phyloP scores from a whole-genome alignment of 2,888 invertebrate genomes.

The Eilema caniola region DNA sequence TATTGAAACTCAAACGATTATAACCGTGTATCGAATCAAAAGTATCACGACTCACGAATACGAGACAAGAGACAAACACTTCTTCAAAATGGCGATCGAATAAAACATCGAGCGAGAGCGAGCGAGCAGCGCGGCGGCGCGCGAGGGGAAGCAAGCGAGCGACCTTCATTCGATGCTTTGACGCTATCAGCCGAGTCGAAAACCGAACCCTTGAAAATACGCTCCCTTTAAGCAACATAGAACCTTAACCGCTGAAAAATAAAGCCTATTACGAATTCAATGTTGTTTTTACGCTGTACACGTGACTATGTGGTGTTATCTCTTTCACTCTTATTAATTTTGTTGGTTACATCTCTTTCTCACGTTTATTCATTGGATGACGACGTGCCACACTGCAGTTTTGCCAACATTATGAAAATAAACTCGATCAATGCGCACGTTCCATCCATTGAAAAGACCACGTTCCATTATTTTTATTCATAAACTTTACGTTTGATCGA shows the following conservation, averaged over 20 bases:
- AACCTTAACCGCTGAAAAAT: no score
- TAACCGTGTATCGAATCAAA: constrained; percentile 74
- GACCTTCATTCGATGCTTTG: constrained; percentile 64
- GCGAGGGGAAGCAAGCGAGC: constrained; percentile 41
- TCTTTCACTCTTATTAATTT: constrained; percentile 20
- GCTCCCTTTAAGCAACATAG: neutral
- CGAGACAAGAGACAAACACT: constrained; percentile 37
- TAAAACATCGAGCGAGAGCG: constrained; percentile 63
- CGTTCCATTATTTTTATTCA: constrained; percentile 1
- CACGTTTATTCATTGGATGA: constrained; percentile 21
- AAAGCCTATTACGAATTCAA: neutral
- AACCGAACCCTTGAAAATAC: neutral
- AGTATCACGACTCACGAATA: constrained; percentile 59
- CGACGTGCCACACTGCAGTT: constrained; percentile 31
- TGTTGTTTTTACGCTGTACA: constrained; percentile 20
- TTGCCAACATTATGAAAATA: constrained; percentile 47
- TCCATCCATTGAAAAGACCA: constrained; percentile 30
- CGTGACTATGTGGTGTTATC: constrained; percentile 27
- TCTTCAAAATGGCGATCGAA: constrained; percentile 73
- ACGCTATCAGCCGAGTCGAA: constrained; percentile 32
- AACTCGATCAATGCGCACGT: constrained; percentile 43
- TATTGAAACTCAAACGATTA: constrained; percentile 68
- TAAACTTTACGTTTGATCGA: no score
- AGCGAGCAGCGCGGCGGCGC: constrained; percentile 38
- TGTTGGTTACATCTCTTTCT: constrained; percentile 31